phyloP scores from a whole-genome alignment of 2,113 vertebrate species.

The Chrysochloris asiatica region DNA sequence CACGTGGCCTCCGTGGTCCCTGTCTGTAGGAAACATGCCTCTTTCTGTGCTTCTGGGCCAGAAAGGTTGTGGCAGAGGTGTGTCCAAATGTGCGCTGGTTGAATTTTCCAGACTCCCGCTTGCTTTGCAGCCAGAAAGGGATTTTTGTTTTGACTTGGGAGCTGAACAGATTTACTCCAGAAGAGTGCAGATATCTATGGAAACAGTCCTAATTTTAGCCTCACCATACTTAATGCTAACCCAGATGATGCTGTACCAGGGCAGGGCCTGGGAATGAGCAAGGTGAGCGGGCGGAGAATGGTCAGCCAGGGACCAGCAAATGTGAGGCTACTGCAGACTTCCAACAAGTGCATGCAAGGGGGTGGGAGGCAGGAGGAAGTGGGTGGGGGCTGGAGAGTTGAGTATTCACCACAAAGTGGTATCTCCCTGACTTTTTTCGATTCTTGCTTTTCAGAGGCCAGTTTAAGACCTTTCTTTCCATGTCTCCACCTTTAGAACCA shows the following conservation, averaged over 20 bases:
- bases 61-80: background rate
- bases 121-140: slow-evolving; percentile 33
- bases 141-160: slow-evolving; percentile 15
- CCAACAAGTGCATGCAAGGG: too few species aligned
- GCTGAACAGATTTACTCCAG: slow-evolving; percentile 53
- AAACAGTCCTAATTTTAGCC: slow-evolving; percentile 77
- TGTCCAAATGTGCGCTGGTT: background rate
- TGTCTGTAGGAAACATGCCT: too few species aligned
- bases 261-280: slow-evolving; percentile 42
- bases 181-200: slow-evolving; percentile 69
- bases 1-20: too few species aligned
- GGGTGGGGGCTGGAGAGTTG: background rate
- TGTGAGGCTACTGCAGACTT: too few species aligned
- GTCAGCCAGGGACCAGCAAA: background rate
- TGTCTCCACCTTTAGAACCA: background rate
- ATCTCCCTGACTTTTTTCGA: background rate
- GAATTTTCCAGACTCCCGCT: background rate
- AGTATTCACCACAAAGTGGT: background rate
- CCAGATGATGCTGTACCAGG: slow-evolving; percentile 48
- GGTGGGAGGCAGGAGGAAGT: too few species aligned
- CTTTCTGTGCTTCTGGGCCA: too few species aligned
- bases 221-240: slow-evolving; percentile 49
- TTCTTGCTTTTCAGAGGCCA: background rate
- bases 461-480: background rate
- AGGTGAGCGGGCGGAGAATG: background rate